Base-by-base conservation (phyloP, 1,140 invertebrate species). In the Papilio glaucus region DNA sequence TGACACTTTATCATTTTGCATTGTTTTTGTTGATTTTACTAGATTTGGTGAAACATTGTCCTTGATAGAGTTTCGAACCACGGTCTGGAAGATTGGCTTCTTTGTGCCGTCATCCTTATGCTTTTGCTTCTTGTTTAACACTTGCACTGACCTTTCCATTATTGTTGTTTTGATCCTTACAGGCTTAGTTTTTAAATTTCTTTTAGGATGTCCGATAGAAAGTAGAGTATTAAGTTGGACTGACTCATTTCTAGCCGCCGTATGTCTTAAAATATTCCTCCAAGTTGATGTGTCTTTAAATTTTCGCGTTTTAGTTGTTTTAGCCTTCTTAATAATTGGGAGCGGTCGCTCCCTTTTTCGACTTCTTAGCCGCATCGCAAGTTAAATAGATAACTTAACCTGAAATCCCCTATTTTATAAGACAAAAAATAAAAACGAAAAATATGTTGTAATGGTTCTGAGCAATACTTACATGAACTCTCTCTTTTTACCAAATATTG, bases 281-380 rank as follows among this genome's bases (percentile, higher is more conserved):
- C 86, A 90, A 73, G 83, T 73, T 12, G 78, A 72, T 45, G 81
- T 86, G 26, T 82, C 38, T 62, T 85, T 86, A 7, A 83, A 61
- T 18, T 53, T 10, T 79, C 76, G 29, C 79, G 85, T 15, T 79
- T 81, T 13, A 84, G 37, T 10, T 79, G 67, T 78, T 85, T 86
- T 65, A 81, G 78, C 45, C 82, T 89, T 85, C 72, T 81, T 88
- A 73, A 82, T 88, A 74, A 80, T 78, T 80, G 89, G 88, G 90
- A 92, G 90, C 83, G 86, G 83, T 71, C 85, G 88, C 87, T 92
- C 89, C 84, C 89, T 92, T 73, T 89, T 89, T 72, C 89, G 85
- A 84, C 88, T 92, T 87, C 90, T 90, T 89, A 91, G 85, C 82
- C 88, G 87, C 90, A 92, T 92, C 73, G 86, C 90, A 92, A 83